Conservation (phyloP, 2,113 vertebrate genomes). For the Odocoileus virginianus region DNA sequence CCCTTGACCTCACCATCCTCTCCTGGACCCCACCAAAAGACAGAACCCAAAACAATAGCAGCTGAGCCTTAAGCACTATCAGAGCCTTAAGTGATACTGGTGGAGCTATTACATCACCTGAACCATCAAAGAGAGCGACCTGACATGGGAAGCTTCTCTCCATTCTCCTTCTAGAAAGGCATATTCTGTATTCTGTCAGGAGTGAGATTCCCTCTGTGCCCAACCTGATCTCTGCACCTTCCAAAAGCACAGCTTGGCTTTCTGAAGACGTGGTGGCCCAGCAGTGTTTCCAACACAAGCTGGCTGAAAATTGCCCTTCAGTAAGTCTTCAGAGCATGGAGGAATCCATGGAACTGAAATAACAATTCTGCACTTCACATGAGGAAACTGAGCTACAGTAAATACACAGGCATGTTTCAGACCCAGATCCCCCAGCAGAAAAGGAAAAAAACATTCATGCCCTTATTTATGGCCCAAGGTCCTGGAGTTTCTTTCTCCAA, state of each 20-base stretch:
- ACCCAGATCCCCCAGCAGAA: neutral
- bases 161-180: neutral
- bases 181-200: neutral
- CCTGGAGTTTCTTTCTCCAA: neutral
- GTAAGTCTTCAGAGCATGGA: neutral
- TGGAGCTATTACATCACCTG: neutral
- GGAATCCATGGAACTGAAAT: neutral
- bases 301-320: neutral
- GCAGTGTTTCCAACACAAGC: neutral
- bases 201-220: neutral
- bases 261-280: neutral
- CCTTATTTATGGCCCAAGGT: neutral
- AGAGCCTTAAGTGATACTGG: conserved; percentile 38
- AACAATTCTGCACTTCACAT: neutral
- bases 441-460: neutral
- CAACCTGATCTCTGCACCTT: neutral
- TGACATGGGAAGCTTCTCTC: conserved; percentile 47
- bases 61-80: conserved; percentile 46
- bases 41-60: neutral
- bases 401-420: neutral
- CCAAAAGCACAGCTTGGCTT: neutral
- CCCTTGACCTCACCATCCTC: neutral
- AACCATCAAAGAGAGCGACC: neutral
- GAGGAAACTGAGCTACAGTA: neutral
- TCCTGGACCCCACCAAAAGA: neutral